These are phyloP conservation scores for Montifringilla adamsi DNA, from an alignment of 2,113 vertebrate species.

Conservation along the genomic window DNA sequence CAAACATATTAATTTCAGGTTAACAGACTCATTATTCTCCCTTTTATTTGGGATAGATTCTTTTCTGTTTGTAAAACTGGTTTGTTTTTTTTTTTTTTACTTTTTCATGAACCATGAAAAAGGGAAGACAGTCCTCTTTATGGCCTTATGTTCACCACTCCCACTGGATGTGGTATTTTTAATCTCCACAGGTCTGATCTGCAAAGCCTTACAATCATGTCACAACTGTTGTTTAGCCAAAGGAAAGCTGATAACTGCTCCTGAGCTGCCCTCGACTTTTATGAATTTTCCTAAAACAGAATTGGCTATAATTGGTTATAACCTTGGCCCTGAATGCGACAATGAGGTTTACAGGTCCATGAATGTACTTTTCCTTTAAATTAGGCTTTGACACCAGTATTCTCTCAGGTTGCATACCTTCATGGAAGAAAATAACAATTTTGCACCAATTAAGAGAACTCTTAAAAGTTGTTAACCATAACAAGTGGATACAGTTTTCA, in stretches of 20 bases:
- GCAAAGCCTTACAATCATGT: neutral
- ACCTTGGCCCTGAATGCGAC: neutral
- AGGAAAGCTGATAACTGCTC: neutral
- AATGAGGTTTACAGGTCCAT: neutral
- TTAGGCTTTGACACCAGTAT: neutral
- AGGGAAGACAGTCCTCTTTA: neutral
- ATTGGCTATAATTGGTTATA: neutral
- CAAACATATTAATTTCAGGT: neutral
- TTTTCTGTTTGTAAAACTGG: neutral
- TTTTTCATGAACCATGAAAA: neutral
- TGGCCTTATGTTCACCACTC: neutral
- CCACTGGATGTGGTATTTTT: neutral
- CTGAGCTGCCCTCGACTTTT: neutral
- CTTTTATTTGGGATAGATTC: neutral
- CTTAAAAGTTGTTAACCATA: neutral
- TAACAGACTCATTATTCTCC: neutral
- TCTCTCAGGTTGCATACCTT: neutral
- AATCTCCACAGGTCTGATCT: neutral
- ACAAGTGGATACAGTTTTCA: neutral
- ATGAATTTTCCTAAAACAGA: neutral
- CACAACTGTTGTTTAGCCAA: neutral
- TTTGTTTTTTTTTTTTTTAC: fast-evolving
- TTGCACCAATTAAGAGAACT: neutral
- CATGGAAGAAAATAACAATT: neutral
- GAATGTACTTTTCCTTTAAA: neutral